phyloP scores from a whole-genome alignment of 2,113 vertebrate genomes.

The Mus spicilegus region DNA sequence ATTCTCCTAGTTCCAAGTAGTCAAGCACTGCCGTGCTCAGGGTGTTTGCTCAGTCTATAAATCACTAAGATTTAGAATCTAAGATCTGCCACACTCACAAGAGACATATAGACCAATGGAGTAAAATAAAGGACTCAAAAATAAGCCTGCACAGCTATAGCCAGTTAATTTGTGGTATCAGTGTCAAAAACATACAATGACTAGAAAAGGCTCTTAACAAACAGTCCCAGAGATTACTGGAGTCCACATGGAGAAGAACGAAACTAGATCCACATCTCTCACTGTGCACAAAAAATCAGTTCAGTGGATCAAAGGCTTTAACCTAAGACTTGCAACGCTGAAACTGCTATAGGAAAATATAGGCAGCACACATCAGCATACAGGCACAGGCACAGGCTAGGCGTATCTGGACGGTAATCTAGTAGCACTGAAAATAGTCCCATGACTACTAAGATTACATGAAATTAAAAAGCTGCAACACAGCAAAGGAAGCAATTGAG shows the following conservation, averaged over 20 bases:
- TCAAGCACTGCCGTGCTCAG: not conserved
- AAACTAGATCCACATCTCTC: not conserved
- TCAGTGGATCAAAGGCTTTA: not conserved
- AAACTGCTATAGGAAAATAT: not conserved
- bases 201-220: not conserved
- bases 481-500: not conserved
- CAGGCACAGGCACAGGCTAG: not conserved
- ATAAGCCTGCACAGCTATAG: not conserved
- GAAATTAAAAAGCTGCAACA: not conserved
- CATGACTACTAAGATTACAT: not conserved
- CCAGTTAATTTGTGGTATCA: not conserved
- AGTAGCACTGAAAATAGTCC: not conserved
- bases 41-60: not conserved
- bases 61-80: not conserved
- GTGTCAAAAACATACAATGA: not conserved
- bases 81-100: not conserved
- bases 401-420: not conserved
- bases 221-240: not conserved
- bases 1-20: conserved; percentile 13
- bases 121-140: not conserved
- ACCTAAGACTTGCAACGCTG: not conserved
- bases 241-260: not conserved
- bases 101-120: not conserved
- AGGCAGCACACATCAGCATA: no score
- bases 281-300: not conserved